Conservation (phyloP, 2,113 vertebrate genomes). For the Bucco capensis region DNA sequence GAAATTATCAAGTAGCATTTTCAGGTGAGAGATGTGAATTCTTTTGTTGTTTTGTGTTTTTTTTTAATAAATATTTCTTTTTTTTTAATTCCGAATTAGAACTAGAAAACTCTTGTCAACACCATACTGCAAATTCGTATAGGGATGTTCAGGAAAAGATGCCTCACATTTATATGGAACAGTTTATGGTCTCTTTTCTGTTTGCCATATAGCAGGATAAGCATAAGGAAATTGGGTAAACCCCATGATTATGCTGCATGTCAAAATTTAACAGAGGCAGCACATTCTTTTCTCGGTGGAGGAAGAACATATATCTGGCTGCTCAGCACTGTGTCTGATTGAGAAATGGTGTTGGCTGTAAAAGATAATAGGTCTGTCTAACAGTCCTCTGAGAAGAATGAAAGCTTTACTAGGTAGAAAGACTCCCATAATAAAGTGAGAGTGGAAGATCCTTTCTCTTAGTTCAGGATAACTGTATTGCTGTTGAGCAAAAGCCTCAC, state of each 20-base stretch:
- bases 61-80: neutral
- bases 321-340: neutral
- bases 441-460: neutral
- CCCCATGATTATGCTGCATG: neutral
- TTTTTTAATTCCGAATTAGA: neutral
- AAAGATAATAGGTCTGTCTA: neutral
- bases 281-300: neutral
- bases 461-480: neutral
- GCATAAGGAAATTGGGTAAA: neutral
- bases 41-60: no score
- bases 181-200: neutral
- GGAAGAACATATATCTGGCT: neutral
- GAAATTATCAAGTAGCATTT: slow-evolving; percentile 83
- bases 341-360: neutral
- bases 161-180: neutral
- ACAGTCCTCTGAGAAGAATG: neutral
- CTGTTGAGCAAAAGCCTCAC: neutral
- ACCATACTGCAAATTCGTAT: neutral
- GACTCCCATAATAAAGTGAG: neutral
- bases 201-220: neutral
- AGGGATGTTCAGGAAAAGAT: neutral
- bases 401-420: neutral
- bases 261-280: neutral
- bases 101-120: neutral
- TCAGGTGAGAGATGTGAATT: slow-evolving; percentile 77